Evolutionary conservation across 2,797 vertebrate species (phyloP).

Genomic region (Sebastes vulpes): DNA sequence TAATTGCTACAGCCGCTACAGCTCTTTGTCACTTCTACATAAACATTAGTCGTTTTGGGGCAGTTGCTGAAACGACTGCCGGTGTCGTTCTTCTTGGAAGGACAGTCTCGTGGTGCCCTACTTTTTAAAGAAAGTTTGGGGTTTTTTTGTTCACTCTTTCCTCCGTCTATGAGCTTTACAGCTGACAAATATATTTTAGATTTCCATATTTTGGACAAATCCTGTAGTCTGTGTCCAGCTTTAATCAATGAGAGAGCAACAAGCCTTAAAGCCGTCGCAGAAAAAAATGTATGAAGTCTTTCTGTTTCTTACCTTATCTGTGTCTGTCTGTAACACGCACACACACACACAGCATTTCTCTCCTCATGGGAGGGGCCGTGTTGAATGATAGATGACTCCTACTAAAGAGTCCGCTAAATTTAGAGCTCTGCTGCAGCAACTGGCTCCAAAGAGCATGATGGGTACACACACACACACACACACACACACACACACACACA

Average conservation of each 20-base stretch:
- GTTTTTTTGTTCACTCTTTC: background rate
- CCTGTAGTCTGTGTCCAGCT: background rate
- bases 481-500: slow-evolving; percentile 7
- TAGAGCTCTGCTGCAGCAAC: slow-evolving; percentile 69
- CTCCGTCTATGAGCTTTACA: background rate
- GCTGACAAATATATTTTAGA: background rate
- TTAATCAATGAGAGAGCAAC: background rate
- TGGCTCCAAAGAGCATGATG: slow-evolving; percentile 43
- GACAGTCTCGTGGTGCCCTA: background rate
- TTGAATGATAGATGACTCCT: slow-evolving; percentile 82
- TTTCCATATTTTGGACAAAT: background rate
- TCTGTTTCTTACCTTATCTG: background rate
- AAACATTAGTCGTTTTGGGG: background rate
- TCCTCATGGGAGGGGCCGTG: slow-evolving; percentile 59
- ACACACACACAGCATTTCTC: slow-evolving; percentile 1
- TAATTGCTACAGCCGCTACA: background rate
- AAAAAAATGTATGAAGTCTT: background rate
- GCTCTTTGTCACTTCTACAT: background rate
- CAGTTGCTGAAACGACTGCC: background rate
- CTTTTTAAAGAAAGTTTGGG: background rate
- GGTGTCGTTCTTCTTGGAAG: background rate
- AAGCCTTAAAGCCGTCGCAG: background rate
- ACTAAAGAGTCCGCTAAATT: slow-evolving; percentile 76
- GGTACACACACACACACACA: slow-evolving; percentile 1
- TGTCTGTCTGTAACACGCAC: slow-evolving; percentile 16